phyloP scores from a whole-genome alignment of 2,797 vertebrate species.

The Pseudochirops corinnae region DNA sequence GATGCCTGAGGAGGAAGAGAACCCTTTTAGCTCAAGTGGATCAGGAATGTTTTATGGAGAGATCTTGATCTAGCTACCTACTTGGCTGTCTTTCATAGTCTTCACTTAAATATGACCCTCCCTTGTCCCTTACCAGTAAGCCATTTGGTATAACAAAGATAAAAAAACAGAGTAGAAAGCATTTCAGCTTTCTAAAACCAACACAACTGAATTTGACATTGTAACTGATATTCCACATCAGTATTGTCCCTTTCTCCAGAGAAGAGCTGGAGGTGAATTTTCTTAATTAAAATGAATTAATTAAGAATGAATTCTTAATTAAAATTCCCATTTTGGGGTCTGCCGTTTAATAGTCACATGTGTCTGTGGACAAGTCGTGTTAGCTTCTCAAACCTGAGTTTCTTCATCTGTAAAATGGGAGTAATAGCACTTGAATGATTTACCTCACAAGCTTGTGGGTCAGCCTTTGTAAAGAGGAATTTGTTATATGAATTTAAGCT shows the following conservation, averaged over 20 bases:
- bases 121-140: neutral
- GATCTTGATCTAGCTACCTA: neutral
- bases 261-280: neutral
- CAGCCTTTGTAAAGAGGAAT: neutral
- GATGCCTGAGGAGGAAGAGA: neutral
- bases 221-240: neutral
- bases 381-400: neutral
- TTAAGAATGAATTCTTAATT: neutral
- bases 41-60: neutral
- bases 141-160: neutral
- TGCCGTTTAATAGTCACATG: neutral
- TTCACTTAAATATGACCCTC: neutral
- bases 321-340: neutral
- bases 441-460: neutral
- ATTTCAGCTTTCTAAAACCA: neutral
- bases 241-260: neutral
- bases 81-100: neutral
- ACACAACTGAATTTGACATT: neutral
- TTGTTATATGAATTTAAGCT: neutral
- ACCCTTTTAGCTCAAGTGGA: neutral
- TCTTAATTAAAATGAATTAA: neutral
- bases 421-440: neutral
- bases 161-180: neutral
- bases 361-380: neutral
- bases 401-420: neutral